Evolutionary conservation across 2,888 invertebrate genomes (phyloP), one percentile per base, ranked within the genome.

Genomic region (Oxystoma pomonae): DNA sequence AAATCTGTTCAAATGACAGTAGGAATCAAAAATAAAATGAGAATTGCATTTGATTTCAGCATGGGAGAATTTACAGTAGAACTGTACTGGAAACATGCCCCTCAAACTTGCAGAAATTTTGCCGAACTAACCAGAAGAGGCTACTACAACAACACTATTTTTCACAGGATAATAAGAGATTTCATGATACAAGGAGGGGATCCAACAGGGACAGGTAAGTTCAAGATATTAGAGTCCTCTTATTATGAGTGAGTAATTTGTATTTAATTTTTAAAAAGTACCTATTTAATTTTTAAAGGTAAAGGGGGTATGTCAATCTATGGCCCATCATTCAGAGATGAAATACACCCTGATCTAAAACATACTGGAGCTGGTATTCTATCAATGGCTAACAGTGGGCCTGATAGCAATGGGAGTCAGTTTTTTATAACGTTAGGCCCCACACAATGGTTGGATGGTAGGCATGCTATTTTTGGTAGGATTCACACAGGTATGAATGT

Each of bases 371-470:
- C 90, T 19, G 96, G 95, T 0, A 88, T 96, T 63, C 75, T 96
- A 49, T 96, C 97, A 0, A 99, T 99, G 99, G 99, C 99, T 0
- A 99, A 99, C 83, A 91, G 97, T 18, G 98, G 98, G 0, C 96
- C 97, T 0, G 88, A 98, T 75, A 90, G 94, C 3, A 99, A 99
- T 80, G 98, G 98, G 1, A 97, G 96, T 22, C 99, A 99, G 79
- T 99, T 99, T 83, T 99, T 98, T 74, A 94, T 99, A 57, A 97
- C 98, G 0, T 81, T 99, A 65, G 96, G 92, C 0, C 97, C 98
- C 1, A 95, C 97, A 0, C 97, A 98, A 74, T 98, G 98, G 96
- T 83, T 99, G 50, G 98, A 99, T 83, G 93, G 95, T 12, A 98
- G 98, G 78, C 98, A 99, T 80, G 87, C 97, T 1, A 96, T 99